Percentiles rank a stretch among this genome's conserved stretches.
These are phyloP conservation scores for Procambarus clarkii DNA, from an alignment of 1,140 invertebrate species.

Conservation along the genomic window DNA sequence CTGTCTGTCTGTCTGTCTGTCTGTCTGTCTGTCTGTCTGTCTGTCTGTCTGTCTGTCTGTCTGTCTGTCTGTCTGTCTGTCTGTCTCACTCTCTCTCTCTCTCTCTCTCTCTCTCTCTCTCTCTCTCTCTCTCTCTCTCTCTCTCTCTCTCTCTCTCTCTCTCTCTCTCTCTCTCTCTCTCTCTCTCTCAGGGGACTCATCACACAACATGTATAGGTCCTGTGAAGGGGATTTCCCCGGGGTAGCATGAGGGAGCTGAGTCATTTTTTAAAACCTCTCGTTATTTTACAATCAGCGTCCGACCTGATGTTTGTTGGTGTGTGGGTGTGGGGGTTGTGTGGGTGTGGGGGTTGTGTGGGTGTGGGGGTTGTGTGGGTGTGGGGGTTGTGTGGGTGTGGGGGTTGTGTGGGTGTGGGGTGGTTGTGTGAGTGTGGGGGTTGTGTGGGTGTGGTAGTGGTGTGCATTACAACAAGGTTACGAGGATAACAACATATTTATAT, in stretches of 20 bases:
- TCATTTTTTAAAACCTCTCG: not conserved
- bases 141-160: not conserved
- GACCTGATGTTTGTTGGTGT: not conserved
- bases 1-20: no score
- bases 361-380: not conserved
- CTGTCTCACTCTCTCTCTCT: not conserved
- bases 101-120: not conserved
- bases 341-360: not conserved
- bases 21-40: no score
- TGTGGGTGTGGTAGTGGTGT: no score
- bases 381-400: conserved; percentile 8
- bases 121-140: not conserved
- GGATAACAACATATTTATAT: no score
- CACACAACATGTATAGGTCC: not conserved
- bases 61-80: no score
- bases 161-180: conserved; percentile 4
- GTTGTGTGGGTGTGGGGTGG: conserved; percentile 29
- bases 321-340: conserved; percentile 15
- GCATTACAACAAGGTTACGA: no score
- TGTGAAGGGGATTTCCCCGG: not conserved
- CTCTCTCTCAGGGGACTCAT: not conserved
- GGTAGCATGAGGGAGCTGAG: not conserved
- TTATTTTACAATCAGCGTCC: not conserved
- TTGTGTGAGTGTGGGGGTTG: not conserved
- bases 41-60: no score